These are phyloP conservation scores for Ochotona princeps DNA, from an alignment of 2,113 vertebrate species.

Conservation along the genomic window DNA sequence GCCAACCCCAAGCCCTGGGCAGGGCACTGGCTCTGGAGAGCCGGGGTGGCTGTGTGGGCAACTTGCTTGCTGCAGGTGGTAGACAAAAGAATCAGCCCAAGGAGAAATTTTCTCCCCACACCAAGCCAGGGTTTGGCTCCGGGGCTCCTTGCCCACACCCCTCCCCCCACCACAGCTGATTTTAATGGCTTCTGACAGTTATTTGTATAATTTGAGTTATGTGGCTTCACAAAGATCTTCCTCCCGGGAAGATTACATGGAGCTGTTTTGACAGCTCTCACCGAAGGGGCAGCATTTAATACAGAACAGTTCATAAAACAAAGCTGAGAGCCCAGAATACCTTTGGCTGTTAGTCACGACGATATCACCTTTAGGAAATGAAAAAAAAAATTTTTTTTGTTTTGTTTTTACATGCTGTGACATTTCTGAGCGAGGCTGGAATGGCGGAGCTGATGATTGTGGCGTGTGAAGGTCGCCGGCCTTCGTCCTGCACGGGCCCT, in stretches of 20 bases:
- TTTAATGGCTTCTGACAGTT: conserved; percentile 84
- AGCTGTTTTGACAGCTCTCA: conserved; percentile 89
- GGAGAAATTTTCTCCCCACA: neutral
- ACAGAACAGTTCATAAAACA: conserved; percentile 83
- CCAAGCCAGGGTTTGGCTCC: accelerated
- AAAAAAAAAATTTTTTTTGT: neutral
- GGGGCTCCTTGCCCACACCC: neutral
- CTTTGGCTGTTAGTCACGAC: conserved; percentile 78
- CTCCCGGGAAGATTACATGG: conserved; percentile 77
- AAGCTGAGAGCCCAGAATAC: conserved; percentile 73
- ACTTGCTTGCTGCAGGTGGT: neutral
- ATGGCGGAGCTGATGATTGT: accelerated
- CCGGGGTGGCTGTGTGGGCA: no score
- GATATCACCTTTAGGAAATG: conserved; percentile 68
- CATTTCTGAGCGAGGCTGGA: neutral
- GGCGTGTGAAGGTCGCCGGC: accelerated
- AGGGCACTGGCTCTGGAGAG: no score
- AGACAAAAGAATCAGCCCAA: accelerated
- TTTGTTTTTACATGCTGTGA: conserved; percentile 8
- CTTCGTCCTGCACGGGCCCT: neutral
- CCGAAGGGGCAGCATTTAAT: conserved; percentile 85
- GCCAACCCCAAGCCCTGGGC: no score
- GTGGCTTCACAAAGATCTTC: conserved; percentile 82
- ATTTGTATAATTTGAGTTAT: conserved; percentile 86
- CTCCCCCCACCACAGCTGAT: conserved; percentile 38